Evolutionary conservation across 2,888 invertebrate species (phyloP).

Genomic region (Polyommatus icarus): DNA sequence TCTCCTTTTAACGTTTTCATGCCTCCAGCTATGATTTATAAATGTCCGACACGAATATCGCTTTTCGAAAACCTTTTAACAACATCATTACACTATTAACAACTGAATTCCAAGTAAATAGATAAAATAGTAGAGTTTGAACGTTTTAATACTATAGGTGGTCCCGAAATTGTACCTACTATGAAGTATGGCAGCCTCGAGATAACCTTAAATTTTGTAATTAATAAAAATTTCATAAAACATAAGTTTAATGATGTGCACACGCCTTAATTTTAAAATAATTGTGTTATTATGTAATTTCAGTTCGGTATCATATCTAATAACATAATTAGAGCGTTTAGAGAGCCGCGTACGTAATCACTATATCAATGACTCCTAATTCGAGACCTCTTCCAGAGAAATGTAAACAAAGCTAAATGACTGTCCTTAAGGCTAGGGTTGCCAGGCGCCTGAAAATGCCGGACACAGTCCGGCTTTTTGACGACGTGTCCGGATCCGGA

Average conservation of each 20-base stretch:
- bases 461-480: background rate
- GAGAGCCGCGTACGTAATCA: background rate
- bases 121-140: background rate
- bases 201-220: slow-evolving; percentile 1
- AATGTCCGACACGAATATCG: background rate
- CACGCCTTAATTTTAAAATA: slow-evolving; percentile 14
- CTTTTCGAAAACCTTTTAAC: slow-evolving; percentile 7
- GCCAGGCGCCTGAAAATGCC: background rate
- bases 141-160: background rate
- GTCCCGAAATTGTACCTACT: background rate
- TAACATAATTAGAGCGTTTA: slow-evolving; percentile 11
- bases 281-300: slow-evolving; percentile 16
- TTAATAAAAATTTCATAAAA: background rate
- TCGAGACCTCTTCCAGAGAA: slow-evolving; percentile 14
- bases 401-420: slow-evolving; percentile 30
- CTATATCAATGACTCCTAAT: slow-evolving; percentile 21
- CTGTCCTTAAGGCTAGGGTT: slow-evolving; percentile 14
- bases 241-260: background rate
- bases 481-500: too few species aligned
- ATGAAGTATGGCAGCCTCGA: background rate
- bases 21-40: background rate
- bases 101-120: background rate
- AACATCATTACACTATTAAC: slow-evolving; percentile 3
- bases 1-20: background rate
- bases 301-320: slow-evolving; percentile 3